Evolutionary conservation across 2,797 vertebrate genomes (phyloP), one percentile per base, ranked within the genome.

Genomic region (Luscinia megarhynchos): DNA sequence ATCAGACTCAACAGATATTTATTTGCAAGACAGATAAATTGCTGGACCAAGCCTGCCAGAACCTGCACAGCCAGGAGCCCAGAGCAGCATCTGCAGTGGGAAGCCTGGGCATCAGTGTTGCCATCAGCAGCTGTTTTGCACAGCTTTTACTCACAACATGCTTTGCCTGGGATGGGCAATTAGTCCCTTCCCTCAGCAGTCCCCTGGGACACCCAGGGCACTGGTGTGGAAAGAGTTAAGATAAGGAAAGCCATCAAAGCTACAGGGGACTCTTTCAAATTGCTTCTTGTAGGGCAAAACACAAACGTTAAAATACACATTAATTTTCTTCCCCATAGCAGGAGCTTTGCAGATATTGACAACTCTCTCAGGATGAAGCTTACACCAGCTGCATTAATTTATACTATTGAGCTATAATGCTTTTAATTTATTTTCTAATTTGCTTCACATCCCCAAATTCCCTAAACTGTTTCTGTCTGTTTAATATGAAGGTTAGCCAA

Each of bases 381-480:
- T 94, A 95, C 11, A 8, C 87, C 91, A 93, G 95, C 95, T 95
- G 95, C 93, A 94, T 94, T 97, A 96, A 96, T 96, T 97, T 95
- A 93, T 97, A 96, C 85, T 94, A 96, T 95, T 96, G 96, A 96
- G 91, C 95, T 94, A 96, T 96, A 97, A 96, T 96, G 95, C 95
- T 95, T 96, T 97, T 97, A 97, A 97, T 97, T 96, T 97, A 96
- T 97, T 97, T 97, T 96, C 95, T 96, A 97, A 97, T 97, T 97
- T 97, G 87, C 94, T 94, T 94, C 95, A 88, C 95, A 97, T 96
- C 91, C 95, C 91, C 96, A 94, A 96, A 97, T 95, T 96, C 96
- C 96, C 96, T 82, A 84, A 97, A 95, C 96, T 96, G 77, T 62
- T 95, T 94, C 95, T 93, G 85, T 77, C 96, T 96, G 87, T 94